phyloP scores from a whole-genome alignment of 2,113 vertebrate genomes.

The Tachycineta bicolor region DNA sequence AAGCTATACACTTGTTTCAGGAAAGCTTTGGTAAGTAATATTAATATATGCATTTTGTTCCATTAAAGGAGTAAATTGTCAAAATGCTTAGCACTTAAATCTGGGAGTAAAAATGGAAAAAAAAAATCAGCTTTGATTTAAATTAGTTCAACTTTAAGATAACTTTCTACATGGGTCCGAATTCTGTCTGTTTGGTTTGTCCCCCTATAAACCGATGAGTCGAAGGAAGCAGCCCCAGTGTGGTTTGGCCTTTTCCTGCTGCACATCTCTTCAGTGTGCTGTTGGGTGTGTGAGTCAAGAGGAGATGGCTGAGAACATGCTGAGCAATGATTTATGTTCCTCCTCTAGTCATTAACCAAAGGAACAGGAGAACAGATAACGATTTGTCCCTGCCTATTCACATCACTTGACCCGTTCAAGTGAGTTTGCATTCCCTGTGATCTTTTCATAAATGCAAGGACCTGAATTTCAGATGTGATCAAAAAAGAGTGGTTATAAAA shows the following conservation, averaged over 20 bases:
- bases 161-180: not conserved
- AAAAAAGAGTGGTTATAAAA: slow-evolving; percentile 12
- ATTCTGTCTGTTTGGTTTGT: not conserved
- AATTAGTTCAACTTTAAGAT: not conserved
- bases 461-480: not conserved
- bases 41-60: not conserved
- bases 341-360: not conserved
- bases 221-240: not conserved
- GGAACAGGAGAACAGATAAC: not conserved
- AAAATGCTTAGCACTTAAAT: not conserved
- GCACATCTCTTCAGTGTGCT: not conserved
- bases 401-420: not conserved
- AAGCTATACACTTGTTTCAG: not conserved
- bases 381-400: not conserved
- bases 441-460: not conserved
- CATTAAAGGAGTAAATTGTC: not conserved
- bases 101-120: not conserved
- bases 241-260: not conserved
- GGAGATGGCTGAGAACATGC: not conserved
- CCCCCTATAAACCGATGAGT: not conserved
- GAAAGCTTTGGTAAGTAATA: not conserved
- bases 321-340: not conserved
- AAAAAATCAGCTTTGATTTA: not conserved
- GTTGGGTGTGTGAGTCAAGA: not conserved
- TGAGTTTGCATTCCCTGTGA: not conserved